Conservation (phyloP, 2,113 vertebrate genomes). For the Erythrocercus mccallii region DNA sequence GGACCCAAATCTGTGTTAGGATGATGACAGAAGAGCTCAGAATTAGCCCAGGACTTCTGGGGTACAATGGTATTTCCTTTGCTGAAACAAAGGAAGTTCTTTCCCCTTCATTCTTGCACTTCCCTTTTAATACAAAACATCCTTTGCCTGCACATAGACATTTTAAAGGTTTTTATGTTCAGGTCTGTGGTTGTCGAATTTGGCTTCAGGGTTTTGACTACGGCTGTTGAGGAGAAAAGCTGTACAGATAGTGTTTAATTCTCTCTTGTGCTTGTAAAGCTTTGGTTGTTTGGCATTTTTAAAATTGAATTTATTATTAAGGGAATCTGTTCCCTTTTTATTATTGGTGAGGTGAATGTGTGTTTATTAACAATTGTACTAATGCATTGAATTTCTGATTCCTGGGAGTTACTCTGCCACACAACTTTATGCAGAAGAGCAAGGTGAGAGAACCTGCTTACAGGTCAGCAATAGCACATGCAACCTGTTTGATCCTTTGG, state of each 20-base stretch:
- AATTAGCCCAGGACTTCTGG: not conserved
- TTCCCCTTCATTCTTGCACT: conserved; percentile 4
- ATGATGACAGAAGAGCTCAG: not conserved
- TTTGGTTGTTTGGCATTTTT: not conserved
- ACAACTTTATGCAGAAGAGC: not conserved
- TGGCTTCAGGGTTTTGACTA: not conserved
- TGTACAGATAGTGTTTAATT: not conserved
- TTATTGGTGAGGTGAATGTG: not conserved
- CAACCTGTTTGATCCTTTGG: not conserved
- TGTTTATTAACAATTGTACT: not conserved
- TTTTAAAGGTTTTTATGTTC: not conserved
- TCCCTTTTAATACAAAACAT: conserved; percentile 48
- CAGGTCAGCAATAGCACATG: not conserved
- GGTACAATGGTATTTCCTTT: conserved; percentile 46
- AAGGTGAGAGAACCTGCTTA: not conserved
- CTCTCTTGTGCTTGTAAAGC: not conserved
- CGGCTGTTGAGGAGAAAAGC: not conserved
- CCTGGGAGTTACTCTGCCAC: not conserved
- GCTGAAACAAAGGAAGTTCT: conserved; percentile 52
- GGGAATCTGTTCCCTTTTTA: not conserved
- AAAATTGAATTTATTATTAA: not conserved
- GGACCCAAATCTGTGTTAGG: not conserved
- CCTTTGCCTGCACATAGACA: not conserved
- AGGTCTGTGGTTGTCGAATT: not conserved
- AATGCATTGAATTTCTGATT: not conserved